Evolutionary conservation across 2,888 invertebrate genomes (phyloP).

Genomic region (Protonemura montana): DNA sequence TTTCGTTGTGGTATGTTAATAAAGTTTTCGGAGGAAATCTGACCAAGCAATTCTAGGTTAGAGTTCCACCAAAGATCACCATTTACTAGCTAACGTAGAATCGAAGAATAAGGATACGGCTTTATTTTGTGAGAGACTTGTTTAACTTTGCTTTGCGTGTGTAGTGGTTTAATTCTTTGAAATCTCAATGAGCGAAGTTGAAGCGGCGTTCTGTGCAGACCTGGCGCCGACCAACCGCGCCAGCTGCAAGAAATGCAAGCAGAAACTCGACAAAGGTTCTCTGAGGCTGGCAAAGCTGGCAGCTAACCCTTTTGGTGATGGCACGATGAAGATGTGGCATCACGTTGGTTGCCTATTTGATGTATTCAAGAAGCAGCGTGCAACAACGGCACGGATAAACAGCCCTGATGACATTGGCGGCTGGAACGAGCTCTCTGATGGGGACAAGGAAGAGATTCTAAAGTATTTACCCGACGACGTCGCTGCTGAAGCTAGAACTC

Average conservation of each 20-base stretch:
- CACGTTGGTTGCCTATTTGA: conserved; percentile 84
- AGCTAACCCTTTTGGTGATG: conserved; percentile 77
- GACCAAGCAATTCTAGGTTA: no score
- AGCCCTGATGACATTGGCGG: conserved; percentile 79
- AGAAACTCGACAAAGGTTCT: conserved; percentile 74
- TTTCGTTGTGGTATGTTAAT: no score
- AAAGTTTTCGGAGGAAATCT: no score
- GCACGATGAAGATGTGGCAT: conserved; percentile 84
- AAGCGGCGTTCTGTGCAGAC: conserved; percentile 74
- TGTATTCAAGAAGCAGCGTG: conserved; percentile 77
- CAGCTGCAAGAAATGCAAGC: conserved; percentile 87
- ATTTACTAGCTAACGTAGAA: no score
- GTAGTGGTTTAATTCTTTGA: no score
- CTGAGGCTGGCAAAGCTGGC: conserved; percentile 80
- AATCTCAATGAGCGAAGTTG: conserved; percentile 50
- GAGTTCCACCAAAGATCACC: no score
- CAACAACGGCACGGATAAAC: conserved; percentile 81
- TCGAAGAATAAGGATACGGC: no score
- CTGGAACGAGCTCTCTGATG: conserved; percentile 71
- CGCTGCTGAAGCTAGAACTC: conserved; percentile 55
- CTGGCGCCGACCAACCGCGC: conserved; percentile 83
- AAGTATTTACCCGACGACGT: conserved; percentile 57
- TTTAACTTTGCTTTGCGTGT: no score
- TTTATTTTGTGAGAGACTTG: no score
- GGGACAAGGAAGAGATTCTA: conserved; percentile 72